These are phyloP conservation scores for Stigmatopora nigra DNA, from an alignment of 2,113 vertebrate species.

Conservation along the genomic window DNA sequence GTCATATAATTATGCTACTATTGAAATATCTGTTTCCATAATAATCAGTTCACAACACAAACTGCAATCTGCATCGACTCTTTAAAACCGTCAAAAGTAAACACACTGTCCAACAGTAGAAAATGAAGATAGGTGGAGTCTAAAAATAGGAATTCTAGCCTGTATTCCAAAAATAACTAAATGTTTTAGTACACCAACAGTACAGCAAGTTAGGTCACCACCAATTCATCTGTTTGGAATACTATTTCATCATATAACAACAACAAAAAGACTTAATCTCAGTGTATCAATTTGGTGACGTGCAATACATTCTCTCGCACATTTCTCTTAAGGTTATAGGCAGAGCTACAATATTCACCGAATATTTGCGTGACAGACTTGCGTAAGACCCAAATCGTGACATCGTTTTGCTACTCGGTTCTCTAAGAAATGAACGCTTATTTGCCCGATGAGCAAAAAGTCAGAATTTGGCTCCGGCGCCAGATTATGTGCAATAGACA, in stretches of 20 bases:
- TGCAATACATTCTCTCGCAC: not conserved
- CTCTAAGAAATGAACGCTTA: not conserved
- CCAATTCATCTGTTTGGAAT: not conserved
- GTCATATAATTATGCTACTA: not conserved
- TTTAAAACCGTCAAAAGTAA: not conserved
- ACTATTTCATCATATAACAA: constrained; percentile 2
- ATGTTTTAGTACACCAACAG: not conserved
- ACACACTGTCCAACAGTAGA: not conserved
- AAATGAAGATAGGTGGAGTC: not conserved
- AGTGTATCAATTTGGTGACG: not conserved
- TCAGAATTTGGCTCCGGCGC: constrained; percentile 5
- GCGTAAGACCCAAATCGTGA: not conserved
- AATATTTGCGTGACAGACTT: constrained; percentile 2
- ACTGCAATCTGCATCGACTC: not conserved
- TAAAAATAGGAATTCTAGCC: constrained; percentile 2
- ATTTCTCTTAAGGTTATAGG: not conserved
- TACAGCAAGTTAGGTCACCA: not conserved
- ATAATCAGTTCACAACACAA: not conserved
- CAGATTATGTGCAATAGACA: constrained; percentile 40
- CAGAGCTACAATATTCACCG: not conserved
- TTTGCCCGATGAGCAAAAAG: not conserved
- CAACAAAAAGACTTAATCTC: constrained; percentile 1
- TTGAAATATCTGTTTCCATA: not conserved
- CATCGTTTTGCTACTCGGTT: not conserved
- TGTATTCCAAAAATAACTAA: not conserved